These are phyloP conservation scores for Oreochromis grahami DNA, from an alignment of 2,797 vertebrate genomes.

Conservation along the genomic window DNA sequence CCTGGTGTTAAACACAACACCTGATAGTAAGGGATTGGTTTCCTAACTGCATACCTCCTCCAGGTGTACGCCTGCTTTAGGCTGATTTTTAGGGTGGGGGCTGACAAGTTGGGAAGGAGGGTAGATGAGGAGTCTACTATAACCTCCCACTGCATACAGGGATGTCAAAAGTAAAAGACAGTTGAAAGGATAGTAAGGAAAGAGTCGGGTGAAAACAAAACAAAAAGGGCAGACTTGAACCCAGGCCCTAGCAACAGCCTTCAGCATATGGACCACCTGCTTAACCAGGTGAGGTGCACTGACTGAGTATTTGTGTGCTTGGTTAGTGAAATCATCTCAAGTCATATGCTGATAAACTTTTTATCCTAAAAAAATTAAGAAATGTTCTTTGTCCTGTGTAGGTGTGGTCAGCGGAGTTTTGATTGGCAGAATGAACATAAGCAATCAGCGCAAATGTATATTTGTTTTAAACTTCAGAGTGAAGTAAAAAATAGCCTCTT, in stretches of 20 bases:
- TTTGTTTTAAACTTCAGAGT: not conserved
- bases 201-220: not conserved
- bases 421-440: not conserved
- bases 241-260: not conserved
- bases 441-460: not conserved
- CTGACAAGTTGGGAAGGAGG: slow-evolving; percentile 1
- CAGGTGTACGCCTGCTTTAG: slow-evolving; percentile 60
- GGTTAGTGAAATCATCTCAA: not conserved
- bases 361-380: not conserved
- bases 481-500: not conserved
- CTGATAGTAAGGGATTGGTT: slow-evolving; percentile 59
- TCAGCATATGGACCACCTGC: not conserved
- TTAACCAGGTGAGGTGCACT: not conserved
- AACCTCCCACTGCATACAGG: slow-evolving; percentile 22
- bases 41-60: slow-evolving; percentile 62
- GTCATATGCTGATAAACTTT: not conserved
- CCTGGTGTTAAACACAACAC: slow-evolving; percentile 58
- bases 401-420: not conserved
- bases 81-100: slow-evolving; percentile 38
- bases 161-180: not conserved
- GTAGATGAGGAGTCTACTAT: slow-evolving; percentile 9
- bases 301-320: not conserved
- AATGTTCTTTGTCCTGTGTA: not conserved
- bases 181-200: not conserved
- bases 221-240: not conserved